phyloP scores from a whole-genome alignment of 2,797 vertebrate species.

The Cossypha dichroa region DNA sequence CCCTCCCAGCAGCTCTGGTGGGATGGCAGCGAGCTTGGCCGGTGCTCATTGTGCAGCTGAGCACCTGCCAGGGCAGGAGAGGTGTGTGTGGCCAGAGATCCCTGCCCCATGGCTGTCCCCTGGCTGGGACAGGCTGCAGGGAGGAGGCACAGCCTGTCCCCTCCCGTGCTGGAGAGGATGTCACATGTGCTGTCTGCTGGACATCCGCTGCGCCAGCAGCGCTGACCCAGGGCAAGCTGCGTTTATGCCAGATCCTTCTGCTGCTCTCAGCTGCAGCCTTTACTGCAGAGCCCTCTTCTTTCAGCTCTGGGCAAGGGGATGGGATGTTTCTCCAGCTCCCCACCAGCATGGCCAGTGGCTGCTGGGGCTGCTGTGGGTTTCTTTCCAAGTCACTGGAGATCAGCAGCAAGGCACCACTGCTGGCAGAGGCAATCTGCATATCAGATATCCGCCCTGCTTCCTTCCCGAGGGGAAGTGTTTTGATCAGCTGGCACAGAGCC shows the following conservation, averaged over 20 bases:
- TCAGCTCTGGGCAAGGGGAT: background rate
- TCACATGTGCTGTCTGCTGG: background rate
- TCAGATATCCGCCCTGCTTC: constrained; percentile 9
- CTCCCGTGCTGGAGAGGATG: background rate
- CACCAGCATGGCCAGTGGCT: background rate
- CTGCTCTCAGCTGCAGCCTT: background rate
- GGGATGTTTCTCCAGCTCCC: background rate
- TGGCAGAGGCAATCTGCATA: background rate
- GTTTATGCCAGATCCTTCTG: background rate
- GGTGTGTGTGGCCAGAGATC: background rate
- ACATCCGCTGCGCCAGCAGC: background rate
- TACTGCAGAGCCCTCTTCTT: background rate
- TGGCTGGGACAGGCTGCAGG: background rate
- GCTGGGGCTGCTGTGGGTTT: background rate
- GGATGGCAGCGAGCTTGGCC: fast-evolving
- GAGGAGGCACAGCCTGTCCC: background rate
- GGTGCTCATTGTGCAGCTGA: background rate
- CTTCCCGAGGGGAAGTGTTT: background rate
- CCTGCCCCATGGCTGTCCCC: background rate
- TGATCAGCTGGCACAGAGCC: background rate
- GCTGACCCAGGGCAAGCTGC: fast-evolving
- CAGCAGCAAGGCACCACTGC: background rate
- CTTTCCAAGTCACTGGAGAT: background rate
- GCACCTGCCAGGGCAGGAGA: background rate
- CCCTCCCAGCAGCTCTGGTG: background rate